These are phyloP conservation scores for Malthinus flaveolus DNA, from an alignment of 2,888 invertebrate genomes.

Conservation along the genomic window DNA sequence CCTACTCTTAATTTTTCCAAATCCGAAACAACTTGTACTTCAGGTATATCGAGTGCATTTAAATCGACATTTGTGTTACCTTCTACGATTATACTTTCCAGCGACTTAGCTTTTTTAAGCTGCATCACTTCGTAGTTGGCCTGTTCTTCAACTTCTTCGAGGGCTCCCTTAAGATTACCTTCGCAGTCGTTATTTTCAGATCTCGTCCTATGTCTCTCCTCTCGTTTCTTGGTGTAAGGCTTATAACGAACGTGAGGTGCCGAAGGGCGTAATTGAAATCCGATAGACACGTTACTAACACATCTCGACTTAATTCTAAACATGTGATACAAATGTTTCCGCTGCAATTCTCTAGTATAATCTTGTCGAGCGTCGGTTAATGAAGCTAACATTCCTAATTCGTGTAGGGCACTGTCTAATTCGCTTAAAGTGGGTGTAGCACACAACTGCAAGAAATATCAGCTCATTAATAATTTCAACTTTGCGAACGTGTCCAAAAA, in stretches of 20 bases:
- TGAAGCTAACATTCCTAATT: slow-evolving; percentile 64
- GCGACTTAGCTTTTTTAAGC: slow-evolving; percentile 64
- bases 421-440: slow-evolving; percentile 55
- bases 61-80: slow-evolving; percentile 23
- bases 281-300: slow-evolving; percentile 66
- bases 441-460: slow-evolving; percentile 22
- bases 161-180: slow-evolving; percentile 41
- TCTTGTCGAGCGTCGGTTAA: slow-evolving; percentile 62
- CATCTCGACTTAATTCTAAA: slow-evolving; percentile 59
- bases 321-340: slow-evolving; percentile 55
- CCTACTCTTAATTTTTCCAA: slow-evolving; percentile 66
- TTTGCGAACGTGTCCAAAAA: background rate
- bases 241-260: slow-evolving; percentile 60
- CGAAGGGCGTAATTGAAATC: slow-evolving; percentile 61
- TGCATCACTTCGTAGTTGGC: slow-evolving; percentile 45
- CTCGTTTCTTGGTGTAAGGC: slow-evolving; percentile 60
- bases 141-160: slow-evolving; percentile 42
- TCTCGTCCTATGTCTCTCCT: slow-evolving; percentile 62
- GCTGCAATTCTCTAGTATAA: slow-evolving; percentile 58
- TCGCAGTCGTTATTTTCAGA: slow-evolving; percentile 64
- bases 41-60: slow-evolving; percentile 46
- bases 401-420: slow-evolving; percentile 63
- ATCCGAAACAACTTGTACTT: slow-evolving; percentile 65
- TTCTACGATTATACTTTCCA: slow-evolving; percentile 61
- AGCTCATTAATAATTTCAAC: background rate